Conservation (phyloP, 2,797 vertebrate genomes). For the Cyclopterus lumpus region DNA sequence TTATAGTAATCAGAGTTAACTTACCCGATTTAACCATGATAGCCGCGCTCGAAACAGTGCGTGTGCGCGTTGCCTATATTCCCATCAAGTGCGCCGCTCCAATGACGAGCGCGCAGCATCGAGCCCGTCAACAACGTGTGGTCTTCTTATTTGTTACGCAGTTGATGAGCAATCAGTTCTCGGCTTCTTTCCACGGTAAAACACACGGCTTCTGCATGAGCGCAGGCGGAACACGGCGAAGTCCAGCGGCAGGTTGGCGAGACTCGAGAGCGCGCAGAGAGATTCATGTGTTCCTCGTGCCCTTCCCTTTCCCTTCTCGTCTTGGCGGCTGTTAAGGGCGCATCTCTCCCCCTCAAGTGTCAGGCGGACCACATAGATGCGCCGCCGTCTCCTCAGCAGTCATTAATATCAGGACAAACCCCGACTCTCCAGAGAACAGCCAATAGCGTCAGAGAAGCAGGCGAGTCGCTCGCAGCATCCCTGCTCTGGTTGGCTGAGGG, state of each 20-base stretch:
- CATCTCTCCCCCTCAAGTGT: constrained; percentile 87
- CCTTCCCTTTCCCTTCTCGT: constrained; percentile 78
- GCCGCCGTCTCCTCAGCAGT: constrained; percentile 89
- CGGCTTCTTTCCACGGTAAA: constrained; percentile 67
- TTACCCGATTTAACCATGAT: constrained; percentile 86
- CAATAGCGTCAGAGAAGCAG: constrained; percentile 83
- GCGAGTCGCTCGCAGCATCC: constrained; percentile 79
- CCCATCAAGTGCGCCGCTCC: constrained; percentile 84
- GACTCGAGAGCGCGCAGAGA: constrained; percentile 18
- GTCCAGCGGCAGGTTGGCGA: constrained; percentile 76
- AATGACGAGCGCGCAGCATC: constrained; percentile 66
- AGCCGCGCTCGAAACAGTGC: constrained; percentile 62
- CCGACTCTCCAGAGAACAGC: constrained; percentile 86
- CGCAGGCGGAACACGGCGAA: constrained; percentile 50
- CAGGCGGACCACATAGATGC: constrained; percentile 87
- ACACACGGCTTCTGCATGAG: constrained; percentile 69
- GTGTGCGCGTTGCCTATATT: constrained; percentile 74
- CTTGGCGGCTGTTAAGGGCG: constrained; percentile 86
- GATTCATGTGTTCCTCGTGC: constrained; percentile 64
- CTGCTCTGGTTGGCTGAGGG: constrained; percentile 84
- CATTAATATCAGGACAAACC: constrained; percentile 88
- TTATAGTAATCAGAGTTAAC: constrained; percentile 69
- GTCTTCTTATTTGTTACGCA: constrained; percentile 75
- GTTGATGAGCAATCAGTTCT: constrained; percentile 75
- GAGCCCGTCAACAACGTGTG: constrained; percentile 79